phyloP scores from a whole-genome alignment of 2,888 invertebrate species.

The Lithophane leautieri region DNA sequence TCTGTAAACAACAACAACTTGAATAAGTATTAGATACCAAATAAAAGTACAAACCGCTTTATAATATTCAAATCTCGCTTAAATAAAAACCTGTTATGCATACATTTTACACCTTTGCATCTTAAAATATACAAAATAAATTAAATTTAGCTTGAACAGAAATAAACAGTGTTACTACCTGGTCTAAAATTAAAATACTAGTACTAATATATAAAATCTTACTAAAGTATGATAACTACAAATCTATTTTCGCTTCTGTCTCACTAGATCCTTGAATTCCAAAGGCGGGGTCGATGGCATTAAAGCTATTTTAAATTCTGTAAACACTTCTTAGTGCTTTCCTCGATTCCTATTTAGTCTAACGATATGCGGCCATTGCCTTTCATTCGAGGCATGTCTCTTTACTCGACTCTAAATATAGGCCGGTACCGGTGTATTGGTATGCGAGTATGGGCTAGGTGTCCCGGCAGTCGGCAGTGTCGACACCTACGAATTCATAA shows the following conservation, averaged over 20 bases:
- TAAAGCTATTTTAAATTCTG: constrained; percentile 66
- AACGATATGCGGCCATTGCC: constrained; percentile 68
- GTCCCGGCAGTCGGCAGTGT: constrained; percentile 39
- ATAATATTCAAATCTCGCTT: constrained; percentile 1
- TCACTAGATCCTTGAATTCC: constrained; percentile 22
- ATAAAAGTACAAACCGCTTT: neutral
- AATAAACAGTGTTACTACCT: neutral
- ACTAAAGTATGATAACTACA: neutral
- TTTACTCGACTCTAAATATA: constrained; percentile 82
- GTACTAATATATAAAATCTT: constrained; percentile 5
- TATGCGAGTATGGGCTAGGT: constrained; percentile 73
- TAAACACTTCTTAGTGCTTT: constrained; percentile 63
- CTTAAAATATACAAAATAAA: neutral
- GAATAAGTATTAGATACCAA: neutral
- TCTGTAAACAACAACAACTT: constrained; percentile 90
- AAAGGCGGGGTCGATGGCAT: constrained; percentile 52
- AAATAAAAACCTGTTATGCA: neutral
- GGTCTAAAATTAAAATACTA: neutral
- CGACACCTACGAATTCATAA: constrained; percentile 55
- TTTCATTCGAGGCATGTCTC: constrained; percentile 74
- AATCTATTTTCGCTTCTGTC: constrained; percentile 13
- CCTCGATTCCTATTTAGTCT: constrained; percentile 70
- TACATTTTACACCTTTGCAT: neutral
- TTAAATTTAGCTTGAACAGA: neutral
- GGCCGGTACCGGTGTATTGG: constrained; percentile 70